Evolutionary conservation across 2,888 invertebrate species (phyloP).

Genomic region (Glaucopsyche alexis): DNA sequence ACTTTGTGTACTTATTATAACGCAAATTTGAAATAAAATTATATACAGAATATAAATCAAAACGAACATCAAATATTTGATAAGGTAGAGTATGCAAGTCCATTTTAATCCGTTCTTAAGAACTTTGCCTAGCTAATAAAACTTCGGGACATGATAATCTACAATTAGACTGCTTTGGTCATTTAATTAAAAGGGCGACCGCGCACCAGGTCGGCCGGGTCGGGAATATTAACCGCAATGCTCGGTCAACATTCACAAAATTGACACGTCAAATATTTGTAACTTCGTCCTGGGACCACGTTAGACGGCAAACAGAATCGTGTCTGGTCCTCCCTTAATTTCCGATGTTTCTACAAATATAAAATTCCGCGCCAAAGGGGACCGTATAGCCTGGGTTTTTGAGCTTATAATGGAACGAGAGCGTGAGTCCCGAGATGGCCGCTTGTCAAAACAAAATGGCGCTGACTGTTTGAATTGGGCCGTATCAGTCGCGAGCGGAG

Average conservation of each 20-base stretch:
- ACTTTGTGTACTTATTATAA: too few relatives aligned
- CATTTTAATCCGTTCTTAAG: background rate
- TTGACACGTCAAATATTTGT: conserved; percentile 82
- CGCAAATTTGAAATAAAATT: background rate
- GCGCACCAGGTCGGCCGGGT: conserved; percentile 67
- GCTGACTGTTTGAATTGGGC: conserved; percentile 79
- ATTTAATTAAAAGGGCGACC: conserved; percentile 75
- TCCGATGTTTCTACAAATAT: conserved; percentile 71
- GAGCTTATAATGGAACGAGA: conserved; percentile 53
- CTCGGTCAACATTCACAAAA: conserved; percentile 80
- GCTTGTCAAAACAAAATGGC: conserved; percentile 80
- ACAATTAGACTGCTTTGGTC: conserved; percentile 72
- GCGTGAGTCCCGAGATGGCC: conserved; percentile 58
- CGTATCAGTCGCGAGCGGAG: conserved; percentile 79
- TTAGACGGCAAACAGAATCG: conserved; percentile 79
- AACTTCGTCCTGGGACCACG: conserved; percentile 79
- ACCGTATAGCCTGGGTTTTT: conserved; percentile 48
- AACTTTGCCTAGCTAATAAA: conserved; percentile 26
- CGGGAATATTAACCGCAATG: conserved; percentile 79
- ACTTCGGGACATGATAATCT: conserved; percentile 59
- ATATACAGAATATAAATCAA: background rate
- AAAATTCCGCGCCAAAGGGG: conserved; percentile 47
- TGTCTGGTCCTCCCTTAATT: conserved; percentile 80
- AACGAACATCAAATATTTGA: background rate
- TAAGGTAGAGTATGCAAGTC: background rate